Base-by-base conservation (phyloP, 2,797 vertebrate species). In the Alfaro cultratus region DNA sequence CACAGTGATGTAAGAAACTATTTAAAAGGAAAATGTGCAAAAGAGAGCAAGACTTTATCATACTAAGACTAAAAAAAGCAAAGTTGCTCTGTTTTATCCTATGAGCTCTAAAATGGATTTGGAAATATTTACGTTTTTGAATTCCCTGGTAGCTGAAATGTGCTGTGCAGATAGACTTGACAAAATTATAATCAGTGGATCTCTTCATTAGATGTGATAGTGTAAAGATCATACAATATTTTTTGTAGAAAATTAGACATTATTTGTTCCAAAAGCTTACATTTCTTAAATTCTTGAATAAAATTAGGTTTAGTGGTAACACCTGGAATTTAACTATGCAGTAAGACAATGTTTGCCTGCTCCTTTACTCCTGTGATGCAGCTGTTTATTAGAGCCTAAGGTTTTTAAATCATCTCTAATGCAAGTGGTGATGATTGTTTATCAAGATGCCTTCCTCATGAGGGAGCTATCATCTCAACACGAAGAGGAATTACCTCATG, bases 321-420 rank as follows among this genome's bases (percentile, higher is more conserved):
- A 29, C 0, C 43, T 46, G 16, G 43, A 72, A 72, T 92, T 93
- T 85, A 89, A 74, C 75, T 55, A 57, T 53, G 47, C 85, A 86
- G 92, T 91, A 85, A 89, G 87, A 94, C 91, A 87, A 93, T 85
- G 91, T 94, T 92, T 94, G 90, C 88, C 86, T 87, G 86, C 87
- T 86, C 73, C 78, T 73, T 78, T 79, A 82, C 88, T 86, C 80
- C 16, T 83, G 74, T 73, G 83, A 85, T 88, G 85, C 76, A 73
- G 80, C 91, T 94, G 93, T 98, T 98, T 98, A 98, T 98, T 97
- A 96, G 91, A 94, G 94, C 94, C 94, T 97, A 97, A 97, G 97
- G 96, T 97, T 97, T 97, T 97, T 97, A 97, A 97, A 97, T 97
- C 97, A 97, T 96, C 96, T 95, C 95, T 98, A 98, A 98, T 97